Evolutionary conservation across 2,797 vertebrate species (phyloP).

Genomic region (Prionace glauca): DNA sequence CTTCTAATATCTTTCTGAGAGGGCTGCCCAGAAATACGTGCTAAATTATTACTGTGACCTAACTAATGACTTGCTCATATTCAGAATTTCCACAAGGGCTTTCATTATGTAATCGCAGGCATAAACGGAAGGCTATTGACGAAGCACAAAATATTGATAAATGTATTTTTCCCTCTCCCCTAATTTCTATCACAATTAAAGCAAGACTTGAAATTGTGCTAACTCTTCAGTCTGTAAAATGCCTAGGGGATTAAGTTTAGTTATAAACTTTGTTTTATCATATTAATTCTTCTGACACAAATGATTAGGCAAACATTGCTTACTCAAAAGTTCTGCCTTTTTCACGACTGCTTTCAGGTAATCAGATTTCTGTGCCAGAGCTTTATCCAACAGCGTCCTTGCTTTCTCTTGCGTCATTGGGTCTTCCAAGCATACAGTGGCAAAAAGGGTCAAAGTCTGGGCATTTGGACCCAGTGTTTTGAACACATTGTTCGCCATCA

Average conservation of each 20-base stretch:
- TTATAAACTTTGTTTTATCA: background rate
- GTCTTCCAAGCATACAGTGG: slow-evolving; percentile 93
- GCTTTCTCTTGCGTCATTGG: slow-evolving; percentile 95
- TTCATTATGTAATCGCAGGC: background rate
- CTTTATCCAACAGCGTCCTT: slow-evolving; percentile 89
- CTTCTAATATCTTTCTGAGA: background rate
- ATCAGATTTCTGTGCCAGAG: slow-evolving; percentile 87
- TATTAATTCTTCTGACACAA: background rate
- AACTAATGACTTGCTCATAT: background rate
- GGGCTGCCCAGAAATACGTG: background rate
- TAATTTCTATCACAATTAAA: background rate
- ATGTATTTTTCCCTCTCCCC: background rate
- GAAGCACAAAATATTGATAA: background rate
- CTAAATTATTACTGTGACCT: background rate
- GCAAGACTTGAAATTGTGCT: too few species aligned
- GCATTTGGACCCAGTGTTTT: slow-evolving; percentile 94
- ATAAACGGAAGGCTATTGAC: background rate
- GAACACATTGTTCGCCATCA: slow-evolving; percentile 97
- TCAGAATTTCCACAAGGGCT: background rate
- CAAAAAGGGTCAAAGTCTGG: slow-evolving; percentile 89
- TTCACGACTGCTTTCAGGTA: slow-evolving; percentile 97
- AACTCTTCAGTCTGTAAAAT: background rate
- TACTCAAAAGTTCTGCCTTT: slow-evolving; percentile 94
- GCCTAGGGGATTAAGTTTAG: background rate
- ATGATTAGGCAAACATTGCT: slow-evolving; percentile 46